Base-by-base conservation (phyloP, 2,797 vertebrate genomes). In the Sciaenops ocellatus region DNA sequence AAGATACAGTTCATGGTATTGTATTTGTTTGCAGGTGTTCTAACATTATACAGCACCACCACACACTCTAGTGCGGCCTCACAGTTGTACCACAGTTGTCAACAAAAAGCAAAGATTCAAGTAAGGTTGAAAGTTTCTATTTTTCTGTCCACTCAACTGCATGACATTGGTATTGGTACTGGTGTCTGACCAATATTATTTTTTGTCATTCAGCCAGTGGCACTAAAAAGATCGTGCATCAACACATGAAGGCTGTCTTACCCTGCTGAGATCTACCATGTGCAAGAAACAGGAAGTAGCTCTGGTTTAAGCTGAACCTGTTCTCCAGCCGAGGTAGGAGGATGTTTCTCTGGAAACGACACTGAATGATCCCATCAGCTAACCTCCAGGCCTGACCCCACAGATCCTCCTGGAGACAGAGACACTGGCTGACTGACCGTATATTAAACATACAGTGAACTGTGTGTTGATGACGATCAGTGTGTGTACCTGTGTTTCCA, bases 231-330 rank as follows among this genome's bases (percentile, higher is more conserved):
- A 38, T 38, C 2, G 8, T 38, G 8, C 34, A 38, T 38, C 34
- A 38, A 38, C 34, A 38, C 34, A 38, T 38, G 34, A 38, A 38
- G 42, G 13, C 42, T 44, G 48, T 50, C 87, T 89, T 87, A 97
- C 97, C 96, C 76, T 95, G 77, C 30, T 87, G 66, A 51, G 91
- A 86, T 79, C 92, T 92, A 17, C 97, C 97, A 68, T 95, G 92
- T 69, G 96, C 96, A 79, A 98, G 64, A 86, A 97, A 97, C 82
- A 97, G 91, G 85, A 96, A 98, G 86, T 96, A 96, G 73, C 84
- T 94, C n/a, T 76, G 82, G 81, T 97, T 91, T 76, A 98, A 87
- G 85, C 90, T 83, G 86, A 96, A 97, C 65, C 96, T 95, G 54
- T 94, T 94, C 50, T 80, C 70, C 38, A 65, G 76, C 59, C 56